phyloP scores from a whole-genome alignment of 2,113 vertebrate species.

The Corythoichthys haematopterus region DNA sequence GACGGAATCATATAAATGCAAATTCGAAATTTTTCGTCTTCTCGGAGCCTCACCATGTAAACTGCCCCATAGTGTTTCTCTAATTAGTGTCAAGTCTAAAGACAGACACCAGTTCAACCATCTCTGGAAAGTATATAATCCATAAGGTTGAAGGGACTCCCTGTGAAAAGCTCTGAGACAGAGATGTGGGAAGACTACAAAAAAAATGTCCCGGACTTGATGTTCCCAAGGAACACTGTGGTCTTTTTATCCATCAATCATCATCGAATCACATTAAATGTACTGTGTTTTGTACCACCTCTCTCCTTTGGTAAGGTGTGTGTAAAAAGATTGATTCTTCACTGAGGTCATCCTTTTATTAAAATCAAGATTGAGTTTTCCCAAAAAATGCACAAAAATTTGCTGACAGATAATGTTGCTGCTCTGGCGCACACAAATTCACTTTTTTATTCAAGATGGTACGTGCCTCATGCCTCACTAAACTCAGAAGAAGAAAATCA shows the following conservation, averaged over 20 bases:
- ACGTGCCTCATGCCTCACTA: background rate
- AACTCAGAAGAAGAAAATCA: slow-evolving; percentile 1
- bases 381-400: background rate
- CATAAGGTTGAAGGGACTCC: background rate
- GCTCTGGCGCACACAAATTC: background rate
- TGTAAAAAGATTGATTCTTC: background rate
- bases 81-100: background rate
- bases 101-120: background rate
- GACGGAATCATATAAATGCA: too few relatives aligned
- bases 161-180: background rate
- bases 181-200: background rate
- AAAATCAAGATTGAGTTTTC: slow-evolving; percentile 3
- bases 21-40: too few relatives aligned
- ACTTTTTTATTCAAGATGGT: background rate
- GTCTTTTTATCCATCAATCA: background rate
- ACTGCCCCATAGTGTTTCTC: too few relatives aligned
- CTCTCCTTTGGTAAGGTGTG: background rate
- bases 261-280: background rate
- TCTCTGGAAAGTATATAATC: background rate
- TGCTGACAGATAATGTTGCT: slow-evolving; percentile 2
- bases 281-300: background rate
- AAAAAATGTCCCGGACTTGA: background rate
- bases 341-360: background rate
- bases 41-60: too few relatives aligned
- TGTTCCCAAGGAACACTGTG: background rate